These are phyloP conservation scores for Albula goreensis DNA, from an alignment of 2,113 vertebrate species.

Conservation along the genomic window DNA sequence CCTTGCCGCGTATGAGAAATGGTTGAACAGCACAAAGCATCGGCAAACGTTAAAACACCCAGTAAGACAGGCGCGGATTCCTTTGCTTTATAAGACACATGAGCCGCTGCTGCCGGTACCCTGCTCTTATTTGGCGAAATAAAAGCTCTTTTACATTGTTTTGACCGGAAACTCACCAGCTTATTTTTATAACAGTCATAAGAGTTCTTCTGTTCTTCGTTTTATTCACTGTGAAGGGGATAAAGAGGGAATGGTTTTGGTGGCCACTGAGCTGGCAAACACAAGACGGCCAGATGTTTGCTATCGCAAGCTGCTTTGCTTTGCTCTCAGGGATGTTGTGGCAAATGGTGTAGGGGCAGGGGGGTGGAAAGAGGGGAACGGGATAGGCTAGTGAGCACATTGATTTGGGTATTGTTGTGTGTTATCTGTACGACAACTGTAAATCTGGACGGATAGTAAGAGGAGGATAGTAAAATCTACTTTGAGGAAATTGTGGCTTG, in stretches of 20 bases:
- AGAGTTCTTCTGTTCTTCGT: background rate
- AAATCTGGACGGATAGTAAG: background rate
- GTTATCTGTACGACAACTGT: background rate
- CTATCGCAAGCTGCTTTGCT: background rate
- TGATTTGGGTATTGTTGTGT: background rate
- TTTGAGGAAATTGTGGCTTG: background rate
- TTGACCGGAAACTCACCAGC: background rate
- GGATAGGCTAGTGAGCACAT: background rate
- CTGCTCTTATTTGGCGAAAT: background rate
- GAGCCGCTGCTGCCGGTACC: background rate
- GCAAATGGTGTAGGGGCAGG: background rate
- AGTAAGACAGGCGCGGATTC: background rate
- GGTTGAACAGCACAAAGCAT: no score
- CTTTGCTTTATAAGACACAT: background rate
- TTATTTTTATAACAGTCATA: constrained; percentile 1
- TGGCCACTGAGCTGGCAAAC: background rate
- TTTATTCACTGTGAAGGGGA: background rate
- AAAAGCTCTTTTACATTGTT: background rate
- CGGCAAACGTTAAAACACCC: background rate
- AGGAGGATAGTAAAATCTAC: background rate
- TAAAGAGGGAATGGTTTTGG: background rate
- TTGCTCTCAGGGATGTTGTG: background rate
- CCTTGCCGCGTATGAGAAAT: no score
- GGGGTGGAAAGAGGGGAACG: background rate
- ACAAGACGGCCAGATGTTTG: constrained; percentile 5